phyloP scores from a whole-genome alignment of 2,888 invertebrate species.

The Anarsia innoxiella region DNA sequence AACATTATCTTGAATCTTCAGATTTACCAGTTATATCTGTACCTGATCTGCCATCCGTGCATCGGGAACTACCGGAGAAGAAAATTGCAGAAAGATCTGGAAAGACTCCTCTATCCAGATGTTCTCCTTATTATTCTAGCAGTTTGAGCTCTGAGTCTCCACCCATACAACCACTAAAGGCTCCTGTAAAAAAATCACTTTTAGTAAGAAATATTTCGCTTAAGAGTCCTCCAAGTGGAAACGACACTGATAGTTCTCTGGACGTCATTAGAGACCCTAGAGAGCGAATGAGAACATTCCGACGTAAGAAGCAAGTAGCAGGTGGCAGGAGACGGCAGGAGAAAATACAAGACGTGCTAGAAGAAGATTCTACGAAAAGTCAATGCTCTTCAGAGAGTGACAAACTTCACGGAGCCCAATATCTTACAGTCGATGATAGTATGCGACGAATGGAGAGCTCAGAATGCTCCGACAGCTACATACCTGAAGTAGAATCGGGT shows the following conservation, averaged over 20 bases:
- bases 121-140: slow-evolving; percentile 84
- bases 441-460: slow-evolving; percentile 76
- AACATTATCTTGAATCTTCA: slow-evolving; percentile 74
- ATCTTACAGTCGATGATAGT: slow-evolving; percentile 56
- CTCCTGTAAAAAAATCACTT: slow-evolving; percentile 78
- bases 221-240: slow-evolving; percentile 83
- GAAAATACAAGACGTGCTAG: slow-evolving; percentile 71
- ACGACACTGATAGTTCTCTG: slow-evolving; percentile 83
- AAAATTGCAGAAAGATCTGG: slow-evolving; percentile 60
- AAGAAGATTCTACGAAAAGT: slow-evolving; percentile 69
- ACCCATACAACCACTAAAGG: slow-evolving; percentile 79
- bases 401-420: slow-evolving; percentile 51
- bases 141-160: slow-evolving; percentile 84
- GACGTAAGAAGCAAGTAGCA: slow-evolving; percentile 78
- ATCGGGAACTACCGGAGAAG: slow-evolving; percentile 63
- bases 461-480: slow-evolving; percentile 81
- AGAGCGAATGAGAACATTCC: slow-evolving; percentile 79
- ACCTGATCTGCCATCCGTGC: slow-evolving; percentile 66
- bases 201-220: slow-evolving; percentile 76
- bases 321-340: slow-evolving; percentile 74
- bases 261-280: slow-evolving; percentile 81
- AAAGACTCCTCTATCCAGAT: slow-evolving; percentile 77
- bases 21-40: slow-evolving; percentile 72
- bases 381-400: slow-evolving; percentile 71
- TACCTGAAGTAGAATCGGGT: slow-evolving; percentile 78